Evolutionary conservation across 92 coral and sea anemone genomes (phyloP).

Genomic region (Ricordea florida): DNA sequence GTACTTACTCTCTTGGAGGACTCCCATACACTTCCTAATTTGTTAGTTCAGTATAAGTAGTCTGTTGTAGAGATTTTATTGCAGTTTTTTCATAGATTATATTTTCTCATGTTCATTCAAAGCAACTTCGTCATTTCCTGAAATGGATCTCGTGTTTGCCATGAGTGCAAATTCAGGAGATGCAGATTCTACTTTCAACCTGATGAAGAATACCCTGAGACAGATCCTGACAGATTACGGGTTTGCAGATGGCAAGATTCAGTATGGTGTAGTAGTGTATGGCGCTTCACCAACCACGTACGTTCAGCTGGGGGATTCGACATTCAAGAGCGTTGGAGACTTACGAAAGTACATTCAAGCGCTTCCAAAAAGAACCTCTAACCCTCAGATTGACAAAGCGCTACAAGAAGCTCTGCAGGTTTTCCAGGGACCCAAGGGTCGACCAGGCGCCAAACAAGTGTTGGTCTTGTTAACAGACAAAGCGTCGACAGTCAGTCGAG

Average conservation of each 20-base stretch:
- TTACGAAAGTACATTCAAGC: conserved; percentile 33
- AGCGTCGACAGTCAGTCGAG: conserved; percentile 64
- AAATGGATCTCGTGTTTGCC: conserved; percentile 70
- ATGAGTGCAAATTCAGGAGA: conserved; percentile 67
- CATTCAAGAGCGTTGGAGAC: conserved; percentile 43
- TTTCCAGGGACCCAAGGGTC: conserved; percentile 61
- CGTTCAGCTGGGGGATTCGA: conserved; percentile 26
- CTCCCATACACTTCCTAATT: too few species aligned
- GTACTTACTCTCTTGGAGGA: too few species aligned
- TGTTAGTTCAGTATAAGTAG: too few species aligned
- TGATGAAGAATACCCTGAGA: conserved; percentile 74
- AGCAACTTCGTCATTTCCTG: conserved; percentile 28
- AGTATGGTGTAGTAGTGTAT: conserved; percentile 61
- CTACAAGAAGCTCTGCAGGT: conserved; percentile 51
- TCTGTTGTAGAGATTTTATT: background rate
- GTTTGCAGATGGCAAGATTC: conserved; percentile 55
- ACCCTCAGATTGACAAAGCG: conserved; percentile 60
- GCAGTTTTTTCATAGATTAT: background rate
- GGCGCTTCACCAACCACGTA: conserved; percentile 44
- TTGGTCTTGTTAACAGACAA: conserved; percentile 84
- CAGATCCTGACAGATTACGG: conserved; percentile 38
- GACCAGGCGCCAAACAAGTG: conserved; percentile 71
- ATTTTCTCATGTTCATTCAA: background rate
- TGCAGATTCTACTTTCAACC: conserved; percentile 33
- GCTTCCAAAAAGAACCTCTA: conserved; percentile 36